Conservation (phyloP, 2,888 invertebrate genomes). For the Drosophila gaucha region DNA sequence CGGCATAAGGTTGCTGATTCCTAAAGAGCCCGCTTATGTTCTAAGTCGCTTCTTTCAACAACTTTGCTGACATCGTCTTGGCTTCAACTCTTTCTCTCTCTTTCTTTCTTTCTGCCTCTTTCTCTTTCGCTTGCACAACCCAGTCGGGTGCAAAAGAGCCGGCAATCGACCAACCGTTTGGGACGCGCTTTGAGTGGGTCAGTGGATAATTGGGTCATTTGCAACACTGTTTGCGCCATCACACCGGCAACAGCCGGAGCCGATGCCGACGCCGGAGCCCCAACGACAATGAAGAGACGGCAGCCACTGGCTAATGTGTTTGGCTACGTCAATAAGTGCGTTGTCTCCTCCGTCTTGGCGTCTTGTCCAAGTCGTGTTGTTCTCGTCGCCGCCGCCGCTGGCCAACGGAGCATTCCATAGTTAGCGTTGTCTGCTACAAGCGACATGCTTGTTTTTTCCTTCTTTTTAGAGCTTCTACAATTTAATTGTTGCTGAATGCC, state of each 20-base stretch:
- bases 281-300: constrained; percentile 35
- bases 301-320: constrained; percentile 68
- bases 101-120: constrained; percentile 31
- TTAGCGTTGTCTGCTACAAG: constrained; percentile 34
- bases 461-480: constrained; percentile 34
- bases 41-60: constrained; percentile 46
- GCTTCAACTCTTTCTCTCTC: neutral
- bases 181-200: constrained; percentile 81
- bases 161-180: constrained; percentile 59
- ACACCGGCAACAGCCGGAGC: constrained; percentile 37
- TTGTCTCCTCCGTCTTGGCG: constrained; percentile 31
- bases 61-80: constrained; percentile 20
- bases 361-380: constrained; percentile 37
- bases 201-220: constrained; percentile 85
- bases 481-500: constrained; percentile 65
- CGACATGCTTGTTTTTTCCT: constrained; percentile 12
- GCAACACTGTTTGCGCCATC: constrained; percentile 80
- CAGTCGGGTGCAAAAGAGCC: constrained; percentile 16
- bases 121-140: constrained; percentile 51
- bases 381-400: constrained; percentile 46
- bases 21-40: constrained; percentile 50
- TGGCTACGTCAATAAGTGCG: constrained; percentile 78
- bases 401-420: constrained; percentile 49
- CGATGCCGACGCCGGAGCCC: constrained; percentile 8
- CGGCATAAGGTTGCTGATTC: constrained; percentile 12